phyloP scores from a whole-genome alignment of 2,888 invertebrate species.

The Yponomeuta sedellus region DNA sequence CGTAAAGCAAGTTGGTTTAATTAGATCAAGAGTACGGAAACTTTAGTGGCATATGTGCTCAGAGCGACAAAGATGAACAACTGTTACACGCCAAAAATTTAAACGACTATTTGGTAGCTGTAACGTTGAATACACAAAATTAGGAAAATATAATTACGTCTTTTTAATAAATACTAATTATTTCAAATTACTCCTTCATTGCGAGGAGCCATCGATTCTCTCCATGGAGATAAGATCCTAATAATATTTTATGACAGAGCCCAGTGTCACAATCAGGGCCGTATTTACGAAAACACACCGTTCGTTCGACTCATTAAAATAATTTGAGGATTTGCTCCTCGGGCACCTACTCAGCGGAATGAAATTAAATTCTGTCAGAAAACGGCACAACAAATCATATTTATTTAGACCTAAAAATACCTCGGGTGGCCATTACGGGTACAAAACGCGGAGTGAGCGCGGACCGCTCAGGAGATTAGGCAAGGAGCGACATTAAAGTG shows the following conservation, averaged over 20 bases:
- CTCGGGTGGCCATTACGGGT: conserved; percentile 70
- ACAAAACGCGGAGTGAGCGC: conserved; percentile 59
- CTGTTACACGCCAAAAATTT: no score
- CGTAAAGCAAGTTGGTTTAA: no score
- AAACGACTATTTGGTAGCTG: no score
- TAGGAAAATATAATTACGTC: no score
- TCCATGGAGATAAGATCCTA: neutral
- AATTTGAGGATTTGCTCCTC: conserved; percentile 67
- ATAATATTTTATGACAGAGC: neutral
- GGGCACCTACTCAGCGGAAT: conserved; percentile 45
- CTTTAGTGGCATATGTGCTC: no score
- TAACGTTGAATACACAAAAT: no score
- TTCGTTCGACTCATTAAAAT: conserved; percentile 58
- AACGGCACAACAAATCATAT: conserved; percentile 74
- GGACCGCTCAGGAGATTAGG: conserved; percentile 71
- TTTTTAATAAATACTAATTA: no score
- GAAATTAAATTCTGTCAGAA: conserved; percentile 73
- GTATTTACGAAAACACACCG: neutral
- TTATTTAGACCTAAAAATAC: conserved; percentile 76
- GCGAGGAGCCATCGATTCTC: no score
- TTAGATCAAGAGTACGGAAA: no score
- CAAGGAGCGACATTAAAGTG: conserved; percentile 75
- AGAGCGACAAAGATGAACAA: no score
- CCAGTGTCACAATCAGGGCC: neutral
- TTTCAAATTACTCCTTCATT: no score